A percentile compares a stretch with the other conserved stretches of the same genome.
These are phyloP conservation scores for Gambusia yucatana DNA, from an alignment of 2,797 vertebrate species.

Conservation along the genomic window DNA sequence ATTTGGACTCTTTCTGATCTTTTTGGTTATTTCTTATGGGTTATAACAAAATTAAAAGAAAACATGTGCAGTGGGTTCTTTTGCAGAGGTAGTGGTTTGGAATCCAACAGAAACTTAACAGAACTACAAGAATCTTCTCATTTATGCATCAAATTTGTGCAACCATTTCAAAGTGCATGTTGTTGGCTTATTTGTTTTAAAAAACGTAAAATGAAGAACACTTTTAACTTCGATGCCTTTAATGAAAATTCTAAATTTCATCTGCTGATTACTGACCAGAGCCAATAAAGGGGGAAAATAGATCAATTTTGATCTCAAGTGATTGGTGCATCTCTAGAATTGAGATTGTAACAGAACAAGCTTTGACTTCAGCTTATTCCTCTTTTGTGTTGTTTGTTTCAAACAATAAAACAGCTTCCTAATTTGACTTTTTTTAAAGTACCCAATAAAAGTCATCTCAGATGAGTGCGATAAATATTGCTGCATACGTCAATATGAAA, in stretches of 20 bases:
- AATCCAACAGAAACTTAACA: background rate
- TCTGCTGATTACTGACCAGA: background rate
- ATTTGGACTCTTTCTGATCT: background rate
- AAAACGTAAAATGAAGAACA: background rate
- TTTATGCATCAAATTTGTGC: background rate
- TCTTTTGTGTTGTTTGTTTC: background rate
- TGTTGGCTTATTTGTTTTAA: background rate
- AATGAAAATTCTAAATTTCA: background rate
- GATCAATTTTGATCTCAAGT: background rate
- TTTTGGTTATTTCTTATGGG: background rate
- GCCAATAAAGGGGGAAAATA: background rate
- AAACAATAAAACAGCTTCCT: background rate
- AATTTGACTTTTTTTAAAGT: background rate
- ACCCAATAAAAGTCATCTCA: background rate
- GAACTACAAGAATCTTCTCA: background rate
- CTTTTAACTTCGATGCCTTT: background rate
- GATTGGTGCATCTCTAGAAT: background rate
- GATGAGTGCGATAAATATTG: slow-evolving; percentile 48
- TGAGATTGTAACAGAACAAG: background rate
- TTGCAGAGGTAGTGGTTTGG: background rate
- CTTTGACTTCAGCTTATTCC: background rate
- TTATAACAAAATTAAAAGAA: background rate
- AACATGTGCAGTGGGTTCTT: background rate
- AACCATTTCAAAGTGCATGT: background rate
- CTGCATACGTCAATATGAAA: slow-evolving; percentile 75